Base-by-base conservation (phyloP, 2,888 invertebrate genomes). In the Hirtodrosophila confusa region DNA sequence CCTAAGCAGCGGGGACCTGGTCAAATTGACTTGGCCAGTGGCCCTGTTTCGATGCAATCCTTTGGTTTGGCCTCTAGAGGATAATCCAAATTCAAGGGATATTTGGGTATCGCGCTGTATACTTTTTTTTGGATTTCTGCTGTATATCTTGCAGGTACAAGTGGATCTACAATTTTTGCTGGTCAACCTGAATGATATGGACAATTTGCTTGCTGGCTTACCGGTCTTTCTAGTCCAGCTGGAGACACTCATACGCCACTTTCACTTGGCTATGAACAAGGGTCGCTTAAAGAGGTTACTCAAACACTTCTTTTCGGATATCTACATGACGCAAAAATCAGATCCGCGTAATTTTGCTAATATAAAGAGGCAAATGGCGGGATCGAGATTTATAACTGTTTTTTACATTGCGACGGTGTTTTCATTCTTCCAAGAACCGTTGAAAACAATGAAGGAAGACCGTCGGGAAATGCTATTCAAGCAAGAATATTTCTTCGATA, bases 1-100 rank as follows among this genome's bases (percentile, higher is more conserved):
- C 5, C 58, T 87, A 5, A 9, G 45, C 4, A 76, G 73, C 36
- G 87, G 88, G 4, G 54, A 78, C 11, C 4, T 53, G 3, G 86
- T 66, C 4, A 71, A 80, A 11, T 41, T 88, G 39, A 29, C 73
- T 7, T 86, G 80, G 86, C 69, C 79, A 8, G 29, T 89, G 17
- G 57, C 47, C 2, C 0, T 79, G 0, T 80, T 70, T 45, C 78
- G 33, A 0, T 10, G 72, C 0, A 88, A 86, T 50, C 71, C 62
- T 9, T 47, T 87, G 5, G 58, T 60, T 31, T 89, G 89, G 89
- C 89, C 89, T 0, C 50, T 89, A 33, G 84, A 78, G 17, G 86
- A 86, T 60, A 43, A 48, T 35, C 69, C 49, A 17, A 56, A 60
- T 7, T 7, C 11, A 0, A 50, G 36, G 31, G 39, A 39, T 8